Evolutionary conservation across 2,797 vertebrate genomes (phyloP).

Genomic region (Channa striata): DNA sequence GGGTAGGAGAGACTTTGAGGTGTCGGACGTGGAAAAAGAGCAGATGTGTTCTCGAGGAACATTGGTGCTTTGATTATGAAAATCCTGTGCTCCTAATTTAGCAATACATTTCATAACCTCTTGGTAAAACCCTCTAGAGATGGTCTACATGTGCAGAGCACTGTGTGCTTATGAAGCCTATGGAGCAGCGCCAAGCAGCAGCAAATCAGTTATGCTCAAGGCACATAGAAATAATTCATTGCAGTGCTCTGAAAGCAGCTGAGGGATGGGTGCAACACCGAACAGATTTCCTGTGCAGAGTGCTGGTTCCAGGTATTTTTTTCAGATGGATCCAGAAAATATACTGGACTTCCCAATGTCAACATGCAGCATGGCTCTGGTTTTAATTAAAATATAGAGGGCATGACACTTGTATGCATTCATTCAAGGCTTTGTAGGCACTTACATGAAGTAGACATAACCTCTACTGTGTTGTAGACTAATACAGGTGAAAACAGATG

Average conservation of each 20-base stretch:
- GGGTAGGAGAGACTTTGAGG: background rate
- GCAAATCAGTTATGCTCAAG: slow-evolving; percentile 76
- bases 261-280: slow-evolving; percentile 56
- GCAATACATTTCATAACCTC: slow-evolving; percentile 49
- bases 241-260: slow-evolving; percentile 63
- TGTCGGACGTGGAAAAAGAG: slow-evolving; percentile 17
- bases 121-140: slow-evolving; percentile 51
- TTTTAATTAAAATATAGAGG: slow-evolving; percentile 20
- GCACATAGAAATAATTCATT: slow-evolving; percentile 79
- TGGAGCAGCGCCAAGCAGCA: slow-evolving; percentile 68
- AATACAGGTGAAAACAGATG: slow-evolving; percentile 24
- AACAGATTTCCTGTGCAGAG: slow-evolving; percentile 50
- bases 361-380: slow-evolving; percentile 11
- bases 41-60: slow-evolving; percentile 39
- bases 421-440: slow-evolving; percentile 24
- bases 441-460: slow-evolving; percentile 14
- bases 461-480: slow-evolving; percentile 17
- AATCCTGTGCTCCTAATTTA: slow-evolving; percentile 59
- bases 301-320: slow-evolving; percentile 42
- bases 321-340: slow-evolving; percentile 25
- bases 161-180: slow-evolving; percentile 52
- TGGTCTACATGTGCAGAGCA: slow-evolving; percentile 45
- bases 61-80: slow-evolving; percentile 44
- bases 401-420: slow-evolving; percentile 4
- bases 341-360: slow-evolving; percentile 6